Evolutionary conservation across 2,888 invertebrate genomes (phyloP).

Genomic region (Drosophila kokeensis): DNA sequence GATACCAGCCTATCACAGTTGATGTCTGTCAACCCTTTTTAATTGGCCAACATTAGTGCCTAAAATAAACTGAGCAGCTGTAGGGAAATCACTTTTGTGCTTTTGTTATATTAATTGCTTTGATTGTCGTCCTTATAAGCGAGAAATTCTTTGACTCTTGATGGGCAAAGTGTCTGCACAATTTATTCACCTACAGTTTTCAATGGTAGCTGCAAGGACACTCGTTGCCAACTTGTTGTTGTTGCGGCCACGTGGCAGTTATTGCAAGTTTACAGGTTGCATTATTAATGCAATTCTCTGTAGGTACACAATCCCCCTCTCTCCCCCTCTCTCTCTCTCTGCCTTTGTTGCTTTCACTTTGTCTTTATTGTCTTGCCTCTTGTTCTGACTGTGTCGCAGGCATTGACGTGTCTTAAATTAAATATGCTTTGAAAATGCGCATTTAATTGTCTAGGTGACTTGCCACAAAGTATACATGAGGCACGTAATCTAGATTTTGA

Average conservation of each 20-base stretch:
- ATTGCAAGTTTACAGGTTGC: conserved; percentile 26
- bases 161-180: conserved; percentile 3
- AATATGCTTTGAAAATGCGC: conserved; percentile 28
- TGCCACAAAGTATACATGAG: conserved; percentile 8
- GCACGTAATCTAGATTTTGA: not conserved
- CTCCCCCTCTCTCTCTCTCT: not conserved
- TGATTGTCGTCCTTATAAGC: conserved; percentile 29
- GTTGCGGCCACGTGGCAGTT: conserved; percentile 17
- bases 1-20: conserved; percentile 20
- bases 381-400: not conserved
- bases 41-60: conserved; percentile 38
- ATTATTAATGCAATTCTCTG: conserved; percentile 40
- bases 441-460: conserved; percentile 27
- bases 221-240: conserved; percentile 7
- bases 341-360: not conserved
- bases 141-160: conserved; percentile 7
- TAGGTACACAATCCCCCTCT: not conserved
- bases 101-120: conserved; percentile 41
- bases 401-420: conserved; percentile 53
- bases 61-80: conserved; percentile 26
- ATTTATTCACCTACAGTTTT: conserved; percentile 26
- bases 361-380: not conserved
- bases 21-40: conserved; percentile 50
- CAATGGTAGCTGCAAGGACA: conserved; percentile 34
- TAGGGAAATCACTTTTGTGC: conserved; percentile 11